Conservation (phyloP, 1,140 invertebrate genomes). For the Lucilia sericata region DNA sequence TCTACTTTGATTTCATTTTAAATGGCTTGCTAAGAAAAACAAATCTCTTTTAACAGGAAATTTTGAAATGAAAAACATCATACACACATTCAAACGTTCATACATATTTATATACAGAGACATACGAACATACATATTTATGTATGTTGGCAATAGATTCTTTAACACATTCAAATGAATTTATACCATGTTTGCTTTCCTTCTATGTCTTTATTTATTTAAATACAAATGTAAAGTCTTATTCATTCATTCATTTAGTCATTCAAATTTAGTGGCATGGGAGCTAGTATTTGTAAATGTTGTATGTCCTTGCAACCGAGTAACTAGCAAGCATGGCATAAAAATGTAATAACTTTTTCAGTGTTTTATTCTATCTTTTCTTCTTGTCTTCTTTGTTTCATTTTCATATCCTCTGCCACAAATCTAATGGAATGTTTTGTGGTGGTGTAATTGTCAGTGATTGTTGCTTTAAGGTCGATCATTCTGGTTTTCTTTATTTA, state of each 20-base stretch:
- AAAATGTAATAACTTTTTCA: background rate
- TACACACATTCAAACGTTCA: background rate
- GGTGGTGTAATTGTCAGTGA: slow-evolving; percentile 13
- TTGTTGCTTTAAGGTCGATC: slow-evolving; percentile 14
- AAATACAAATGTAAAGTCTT: slow-evolving; percentile 1
- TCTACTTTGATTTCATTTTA: background rate
- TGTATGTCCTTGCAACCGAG: background rate
- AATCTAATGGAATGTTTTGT: slow-evolving; percentile 1
- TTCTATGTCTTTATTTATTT: slow-evolving; percentile 4
- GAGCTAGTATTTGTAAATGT: background rate
- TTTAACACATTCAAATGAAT: slow-evolving; percentile 27
- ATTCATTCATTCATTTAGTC: background rate
- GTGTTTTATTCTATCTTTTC: background rate
- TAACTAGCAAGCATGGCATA: slow-evolving; percentile 5
- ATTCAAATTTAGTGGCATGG: background rate
- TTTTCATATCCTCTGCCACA: background rate
- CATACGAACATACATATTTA: too few relatives aligned
- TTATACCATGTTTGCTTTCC: slow-evolving; percentile 7
- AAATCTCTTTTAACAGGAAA: slow-evolving; percentile 1
- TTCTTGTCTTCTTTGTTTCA: background rate
- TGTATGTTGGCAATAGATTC: background rate
- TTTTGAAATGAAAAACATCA: background rate
- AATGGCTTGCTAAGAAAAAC: slow-evolving; percentile 13
- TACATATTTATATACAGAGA: too few relatives aligned
- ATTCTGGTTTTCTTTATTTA: background rate